These are phyloP conservation scores for Seira musarum DNA, from an alignment of 2,888 invertebrate genomes.

Conservation along the genomic window DNA sequence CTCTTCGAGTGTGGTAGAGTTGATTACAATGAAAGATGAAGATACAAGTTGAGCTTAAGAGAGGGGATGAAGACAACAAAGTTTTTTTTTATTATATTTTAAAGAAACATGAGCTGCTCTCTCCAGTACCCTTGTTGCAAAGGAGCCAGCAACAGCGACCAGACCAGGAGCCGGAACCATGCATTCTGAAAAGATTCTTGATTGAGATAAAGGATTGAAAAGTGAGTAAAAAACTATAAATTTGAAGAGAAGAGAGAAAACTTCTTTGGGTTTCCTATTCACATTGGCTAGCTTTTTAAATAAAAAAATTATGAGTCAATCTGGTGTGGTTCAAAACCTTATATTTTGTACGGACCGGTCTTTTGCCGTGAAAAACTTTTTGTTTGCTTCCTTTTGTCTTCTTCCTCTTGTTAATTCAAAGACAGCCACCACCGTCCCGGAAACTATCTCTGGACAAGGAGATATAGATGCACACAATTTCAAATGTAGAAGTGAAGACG, in stretches of 20 bases:
- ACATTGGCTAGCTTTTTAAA: not conserved
- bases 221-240: slow-evolving; percentile 19
- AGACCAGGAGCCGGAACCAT: slow-evolving; percentile 6
- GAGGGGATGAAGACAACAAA: not conserved
- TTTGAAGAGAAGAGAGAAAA: slow-evolving; percentile 11
- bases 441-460: slow-evolving; percentile 6
- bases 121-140: not conserved
- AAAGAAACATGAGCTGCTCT: slow-evolving; percentile 10
- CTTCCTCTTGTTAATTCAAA: slow-evolving; percentile 10
- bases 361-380: slow-evolving; percentile 2
- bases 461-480: not conserved
- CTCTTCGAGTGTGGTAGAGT: not conserved
- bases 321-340: no score
- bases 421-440: not conserved
- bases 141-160: no score
- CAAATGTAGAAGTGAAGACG: not conserved
- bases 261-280: not conserved
- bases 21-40: not conserved
- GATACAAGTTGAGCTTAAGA: not conserved
- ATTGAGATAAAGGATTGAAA: slow-evolving; percentile 17
- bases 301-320: slow-evolving; percentile 9
- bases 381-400: slow-evolving; percentile 11
- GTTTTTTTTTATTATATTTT: slow-evolving; percentile 5
- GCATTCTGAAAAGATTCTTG: slow-evolving; percentile 1
- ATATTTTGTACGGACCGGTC: no score